Base-by-base conservation (phyloP, 1,140 invertebrate genomes). In the Choristoneura fumiferana region DNA sequence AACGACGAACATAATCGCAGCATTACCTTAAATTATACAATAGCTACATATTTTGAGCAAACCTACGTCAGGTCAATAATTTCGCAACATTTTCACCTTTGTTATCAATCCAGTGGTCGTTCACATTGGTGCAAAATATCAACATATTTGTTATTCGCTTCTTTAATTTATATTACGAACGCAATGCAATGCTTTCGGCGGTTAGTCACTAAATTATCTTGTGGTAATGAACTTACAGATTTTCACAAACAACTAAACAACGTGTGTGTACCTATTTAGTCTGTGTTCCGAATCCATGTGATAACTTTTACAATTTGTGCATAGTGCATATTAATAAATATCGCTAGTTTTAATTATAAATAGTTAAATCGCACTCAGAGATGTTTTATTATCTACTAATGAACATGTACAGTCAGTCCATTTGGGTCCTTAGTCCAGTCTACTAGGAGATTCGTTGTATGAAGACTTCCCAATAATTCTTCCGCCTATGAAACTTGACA, bases 71-170 rank as follows among this genome's bases (percentile, higher is more conserved):
- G 15, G n/a, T 45, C 12, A 49, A 29, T 3, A 29, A 18, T 49
- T 49, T 29, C 22, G 18, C 43, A 49, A 49, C 1, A 49, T 10
- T 29, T 49, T 49, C 43, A 49, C 43, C 43, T 49, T 49, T n/a
- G 4, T 18, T 33, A 49, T 29, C 1, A 39, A 45, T 62, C 45
- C 17, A 53, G 22, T 22, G 57, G 57, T 15, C 57, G 36, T 18
- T 58, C 33, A 39, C 57, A 39, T 35, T 29, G n/a, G 18, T 10
- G 18, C 43, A 49, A 49, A 49, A 33, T 49, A 49, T 49, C 22
- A 49, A 49, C 22, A 49, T 22, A n/a, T 8, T 49, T 49, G 43
- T 49, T 49, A 12, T 49, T 49, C 43, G n/a, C n/a, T 49, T 12
- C n/a, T 49, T 18, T 49, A 49, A 17, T 8, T 10, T 12, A 49